Evolutionary conservation across 2,113 vertebrate species (phyloP), one percentile per base, ranked within the genome.

Genomic region (Theristicus caerulescens): DNA sequence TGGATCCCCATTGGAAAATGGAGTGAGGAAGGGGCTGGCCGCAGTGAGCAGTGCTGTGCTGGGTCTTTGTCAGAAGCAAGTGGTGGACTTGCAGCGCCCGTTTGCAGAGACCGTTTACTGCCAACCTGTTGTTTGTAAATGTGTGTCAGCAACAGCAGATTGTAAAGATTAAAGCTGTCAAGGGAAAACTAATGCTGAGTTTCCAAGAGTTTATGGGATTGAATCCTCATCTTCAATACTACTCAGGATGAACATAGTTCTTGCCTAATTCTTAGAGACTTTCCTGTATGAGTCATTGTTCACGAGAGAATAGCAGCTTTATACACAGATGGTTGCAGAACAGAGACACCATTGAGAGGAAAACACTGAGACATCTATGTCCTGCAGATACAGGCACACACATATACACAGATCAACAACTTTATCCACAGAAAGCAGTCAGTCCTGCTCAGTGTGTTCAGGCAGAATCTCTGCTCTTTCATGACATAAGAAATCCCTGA

Each of bases 261-360:
- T 96, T 96, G 94, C 92, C 65, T 94, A 90, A 92, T 96, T 96
- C 79, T 96, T 95, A 64, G 46, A 93, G 92, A 86, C 93, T 94
- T 97, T 94, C 92, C 93, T 95, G 58, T 92, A 18, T 96, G 96
- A 95, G 88, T 96, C 95, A 96, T 94, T 97, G 95, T 96, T 95
- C 94, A 58, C 5, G 6, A 93, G 82, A 97, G 93, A 97, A 96
- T 96, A 96, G 95, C 85, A 97, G 96, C 96, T 96, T 97, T 97
- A 94, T 96, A 90, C 72, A 96, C 93, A 96, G 96, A 96, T 96
- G 96, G 88, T 83, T 90, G 92, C 67, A 36, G 96, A 96, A 97
- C 96, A 97, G 90, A 96, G 90, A 81, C 93, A 78, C 76, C 59
- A 97, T 97, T 97, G 96, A 97, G 79, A 92, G n/a, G 86, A 86